Evolutionary conservation across 1,140 invertebrate genomes (phyloP), one percentile per base, ranked within the genome.

Genomic region (Pollicipes pollicipes): DNA sequence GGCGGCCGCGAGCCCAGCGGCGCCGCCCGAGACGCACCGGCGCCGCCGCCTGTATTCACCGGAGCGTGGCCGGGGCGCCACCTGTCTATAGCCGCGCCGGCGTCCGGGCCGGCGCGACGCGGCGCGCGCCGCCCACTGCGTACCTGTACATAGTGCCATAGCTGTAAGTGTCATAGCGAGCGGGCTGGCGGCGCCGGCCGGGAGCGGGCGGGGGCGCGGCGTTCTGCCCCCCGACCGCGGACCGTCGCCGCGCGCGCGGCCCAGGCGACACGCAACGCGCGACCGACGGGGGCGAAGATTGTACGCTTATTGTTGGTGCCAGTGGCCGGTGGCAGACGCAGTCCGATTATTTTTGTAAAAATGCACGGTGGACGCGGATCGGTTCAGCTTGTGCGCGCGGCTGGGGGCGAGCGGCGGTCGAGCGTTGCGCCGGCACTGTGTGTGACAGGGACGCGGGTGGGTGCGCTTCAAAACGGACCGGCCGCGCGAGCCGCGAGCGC

Each of bases 221-320:
- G 32, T 35, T 58, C 45, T 21, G 45, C 45, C 21, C 45, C 35
- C 17, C 35, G 35, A 8, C 35, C 35, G 6, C 35, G 35, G 32
- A 4, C 32, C 4, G 4, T 35, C 4, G 32, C 32, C 4, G 32
- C 32, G 32, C 32, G 45, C 45, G 45, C 45, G 21, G 45, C 45
- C 13, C 13, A 21, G 45, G 45, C 45, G 21, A 58, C 13, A 58
- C 24, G 45, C 10, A 58, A 58, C 45, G n/a, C n/a, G n/a, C n/a
- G n/a, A n/a, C n/a, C n/a, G n/a, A n/a, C n/a, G n/a, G n/a, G n/a
- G n/a, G n/a, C n/a, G n/a, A n/a, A n/a, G n/a, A n/a, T n/a, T 58
- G 45, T 58, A 58, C 45, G 45, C 45, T 58, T 58, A 58, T 58
- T 58, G 45, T 58, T 58, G 45, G 45, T 58, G 45, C 45, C 45